phyloP scores from a whole-genome alignment of 1,140 invertebrate genomes.

The Nasonia giraulti region DNA sequence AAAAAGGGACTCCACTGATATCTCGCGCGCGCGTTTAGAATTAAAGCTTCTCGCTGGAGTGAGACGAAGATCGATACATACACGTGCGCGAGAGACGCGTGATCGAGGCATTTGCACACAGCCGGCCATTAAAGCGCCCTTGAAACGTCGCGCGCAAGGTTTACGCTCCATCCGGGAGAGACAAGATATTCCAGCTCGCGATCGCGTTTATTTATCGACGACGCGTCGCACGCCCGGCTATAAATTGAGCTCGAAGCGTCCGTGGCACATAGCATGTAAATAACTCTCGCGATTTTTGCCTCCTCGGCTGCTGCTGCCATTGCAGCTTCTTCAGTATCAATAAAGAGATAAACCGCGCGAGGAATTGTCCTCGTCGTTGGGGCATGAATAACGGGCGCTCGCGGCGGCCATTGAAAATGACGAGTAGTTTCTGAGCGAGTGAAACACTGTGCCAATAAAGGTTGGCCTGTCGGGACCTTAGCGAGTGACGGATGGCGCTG shows the following conservation, averaged over 20 bases:
- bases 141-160: not conserved
- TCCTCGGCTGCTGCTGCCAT: not conserved
- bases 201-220: slow-evolving; percentile 30
- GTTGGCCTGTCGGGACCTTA: slow-evolving; percentile 48
- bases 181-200: slow-evolving; percentile 9
- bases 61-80: not conserved
- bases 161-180: not conserved
- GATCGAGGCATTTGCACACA: not conserved
- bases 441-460: slow-evolving; percentile 62
- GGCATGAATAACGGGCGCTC: slow-evolving; percentile 55
- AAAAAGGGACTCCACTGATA: too few species aligned
- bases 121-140: not conserved
- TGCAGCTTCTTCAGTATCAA: slow-evolving; percentile 23
- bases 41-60: not conserved
- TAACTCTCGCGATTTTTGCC: slow-evolving; percentile 30
- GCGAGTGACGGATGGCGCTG: slow-evolving; percentile 55
- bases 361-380: slow-evolving; percentile 46
- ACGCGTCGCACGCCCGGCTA: not conserved
- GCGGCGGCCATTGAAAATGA: slow-evolving; percentile 53
- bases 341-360: slow-evolving; percentile 35
- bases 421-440: slow-evolving; percentile 54
- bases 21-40: too few species aligned
- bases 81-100: too few species aligned
- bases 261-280: slow-evolving; percentile 2
- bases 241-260: slow-evolving; percentile 18